A percentile compares a stretch with the other conserved stretches of the same genome.
Evolutionary conservation across 2,113 vertebrate species (phyloP).

Genomic region (Poicephalus meyeri): DNA sequence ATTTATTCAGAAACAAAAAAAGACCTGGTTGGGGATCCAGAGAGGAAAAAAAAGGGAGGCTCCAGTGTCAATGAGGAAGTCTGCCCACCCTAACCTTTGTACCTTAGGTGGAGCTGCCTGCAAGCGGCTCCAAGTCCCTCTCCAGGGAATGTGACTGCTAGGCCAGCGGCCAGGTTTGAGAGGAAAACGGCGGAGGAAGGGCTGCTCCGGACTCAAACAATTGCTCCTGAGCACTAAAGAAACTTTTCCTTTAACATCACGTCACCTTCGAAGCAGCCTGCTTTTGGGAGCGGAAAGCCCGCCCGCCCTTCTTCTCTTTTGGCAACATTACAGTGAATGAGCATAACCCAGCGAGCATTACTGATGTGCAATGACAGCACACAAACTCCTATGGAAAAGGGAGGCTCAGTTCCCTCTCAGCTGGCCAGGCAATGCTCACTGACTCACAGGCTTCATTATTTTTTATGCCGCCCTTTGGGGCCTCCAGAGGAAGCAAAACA

Average conservation of each 20-base stretch:
- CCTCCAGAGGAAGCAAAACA: conserved; percentile 54
- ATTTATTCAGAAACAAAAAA: not conserved
- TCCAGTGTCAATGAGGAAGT: not conserved
- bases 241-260: not conserved
- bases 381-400: conserved; percentile 32
- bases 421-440: conserved; percentile 18
- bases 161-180: not conserved
- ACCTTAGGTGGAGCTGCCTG: conserved; percentile 58
- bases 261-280: conserved; percentile 30
- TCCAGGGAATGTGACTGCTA: not conserved
- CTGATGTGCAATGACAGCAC: conserved; percentile 55
- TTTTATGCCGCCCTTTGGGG: conserved; percentile 46
- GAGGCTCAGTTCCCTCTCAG: conserved; percentile 28
- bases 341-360: conserved; percentile 1
- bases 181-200: conserved; percentile 37
- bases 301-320: conserved; percentile 16
- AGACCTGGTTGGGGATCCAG: not conserved
- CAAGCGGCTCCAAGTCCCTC: conserved; percentile 7
- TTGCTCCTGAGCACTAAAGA: not conserved
- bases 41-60: conserved; percentile 35
- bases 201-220: conserved; percentile 32
- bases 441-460: conserved; percentile 47
- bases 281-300: not conserved
- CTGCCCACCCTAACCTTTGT: conserved; percentile 54
- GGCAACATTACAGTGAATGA: conserved; percentile 40